These are phyloP conservation scores for Semicossyphus pulcher DNA, from an alignment of 2,113 vertebrate genomes.

Conservation along the genomic window DNA sequence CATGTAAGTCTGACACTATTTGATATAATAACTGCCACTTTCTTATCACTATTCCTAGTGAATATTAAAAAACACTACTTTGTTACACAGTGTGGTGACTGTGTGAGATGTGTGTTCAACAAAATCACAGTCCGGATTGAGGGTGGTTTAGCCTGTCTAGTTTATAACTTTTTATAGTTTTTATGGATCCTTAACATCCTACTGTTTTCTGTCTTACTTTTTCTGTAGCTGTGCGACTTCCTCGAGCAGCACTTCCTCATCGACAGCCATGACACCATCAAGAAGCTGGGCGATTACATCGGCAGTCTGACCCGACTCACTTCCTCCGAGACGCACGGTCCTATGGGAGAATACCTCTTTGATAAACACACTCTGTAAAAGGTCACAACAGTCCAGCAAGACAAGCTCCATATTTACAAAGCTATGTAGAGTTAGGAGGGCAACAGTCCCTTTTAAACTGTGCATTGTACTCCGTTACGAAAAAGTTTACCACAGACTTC, in stretches of 20 bases:
- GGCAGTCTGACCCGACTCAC: conserved; percentile 74
- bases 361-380: conserved; percentile 83
- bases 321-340: conserved; percentile 57
- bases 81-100: not conserved
- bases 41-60: not conserved
- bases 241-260: conserved; percentile 77
- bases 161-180: too few species aligned
- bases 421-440: not conserved
- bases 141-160: too few species aligned
- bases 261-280: conserved; percentile 81
- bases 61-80: not conserved
- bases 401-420: conserved; percentile 20
- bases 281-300: conserved; percentile 79
- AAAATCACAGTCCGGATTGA: not conserved
- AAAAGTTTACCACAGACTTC: not conserved
- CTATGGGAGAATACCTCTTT: conserved; percentile 85
- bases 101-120: not conserved
- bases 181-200: too few species aligned
- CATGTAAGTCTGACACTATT: conserved; percentile 71
- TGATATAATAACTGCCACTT: not conserved
- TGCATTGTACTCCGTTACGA: conserved; percentile 13
- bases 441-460: not conserved
- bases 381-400: not conserved
- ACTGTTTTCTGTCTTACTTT: not conserved
- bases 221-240: conserved; percentile 80